Conservation (phyloP, 2,888 invertebrate species). For the Drosophila barbarae region DNA sequence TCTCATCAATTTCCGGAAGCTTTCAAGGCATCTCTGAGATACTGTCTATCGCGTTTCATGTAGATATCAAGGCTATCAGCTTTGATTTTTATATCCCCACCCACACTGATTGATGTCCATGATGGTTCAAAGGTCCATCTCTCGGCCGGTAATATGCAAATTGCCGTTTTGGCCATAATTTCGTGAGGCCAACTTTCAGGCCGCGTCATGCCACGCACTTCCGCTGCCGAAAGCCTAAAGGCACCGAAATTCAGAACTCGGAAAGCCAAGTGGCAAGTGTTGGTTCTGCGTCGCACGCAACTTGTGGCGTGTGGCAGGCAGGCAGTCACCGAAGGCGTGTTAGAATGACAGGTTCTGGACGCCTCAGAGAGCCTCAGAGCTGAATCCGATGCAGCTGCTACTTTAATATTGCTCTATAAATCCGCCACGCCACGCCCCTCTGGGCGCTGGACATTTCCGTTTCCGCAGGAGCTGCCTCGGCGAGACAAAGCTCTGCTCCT, state of each 20-base stretch:
- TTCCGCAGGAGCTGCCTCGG: conserved; percentile 10
- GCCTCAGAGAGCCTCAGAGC: conserved; percentile 13
- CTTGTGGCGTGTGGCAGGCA: conserved; percentile 42
- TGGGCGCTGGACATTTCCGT: conserved; percentile 36
- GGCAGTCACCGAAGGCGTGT: conserved; percentile 32
- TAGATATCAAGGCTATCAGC: not conserved
- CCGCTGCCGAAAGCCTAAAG: conserved; percentile 31
- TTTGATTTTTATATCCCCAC: not conserved
- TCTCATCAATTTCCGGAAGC: not conserved
- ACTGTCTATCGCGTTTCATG: not conserved
- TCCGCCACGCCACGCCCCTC: conserved; percentile 13
- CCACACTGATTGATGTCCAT: conserved; percentile 17
- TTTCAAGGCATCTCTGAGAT: too few species aligned
- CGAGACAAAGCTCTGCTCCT: conserved; percentile 16
- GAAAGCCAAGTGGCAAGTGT: conserved; percentile 22
- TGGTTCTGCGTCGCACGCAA: conserved; percentile 37
- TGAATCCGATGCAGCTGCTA: conserved; percentile 4
- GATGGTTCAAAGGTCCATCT: not conserved
- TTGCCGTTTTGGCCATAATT: conserved; percentile 20
- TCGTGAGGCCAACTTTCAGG: conserved; percentile 29
- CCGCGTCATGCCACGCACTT: conserved; percentile 48
- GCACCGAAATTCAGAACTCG: conserved; percentile 1
- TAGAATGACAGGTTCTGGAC: conserved; percentile 34
- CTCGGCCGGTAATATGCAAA: conserved; percentile 20
- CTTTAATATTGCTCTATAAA: conserved; percentile 12